A percentile compares a stretch with the other conserved stretches of the same genome.
These are phyloP conservation scores for Coenonympha arcania DNA, from an alignment of 2,888 invertebrate genomes.

Conservation along the genomic window DNA sequence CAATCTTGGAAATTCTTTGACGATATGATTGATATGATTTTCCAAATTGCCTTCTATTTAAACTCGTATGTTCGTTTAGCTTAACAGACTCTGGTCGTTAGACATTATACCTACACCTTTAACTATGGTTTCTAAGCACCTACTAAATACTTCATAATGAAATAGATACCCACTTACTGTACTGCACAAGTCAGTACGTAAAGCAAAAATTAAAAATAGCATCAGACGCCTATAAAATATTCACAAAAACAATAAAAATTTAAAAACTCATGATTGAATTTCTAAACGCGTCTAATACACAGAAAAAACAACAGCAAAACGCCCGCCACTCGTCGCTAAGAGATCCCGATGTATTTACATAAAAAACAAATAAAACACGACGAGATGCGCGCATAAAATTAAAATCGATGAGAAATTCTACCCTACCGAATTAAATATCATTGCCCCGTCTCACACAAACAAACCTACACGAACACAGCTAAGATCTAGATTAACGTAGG, in stretches of 20 bases:
- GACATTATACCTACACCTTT: no score
- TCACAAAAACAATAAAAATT: constrained; percentile 30
- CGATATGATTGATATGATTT: no score
- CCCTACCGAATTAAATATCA: constrained; percentile 74
- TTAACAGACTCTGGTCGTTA: no score
- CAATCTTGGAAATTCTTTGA: no score
- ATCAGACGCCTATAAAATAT: neutral
- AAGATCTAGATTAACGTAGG: constrained; percentile 64
- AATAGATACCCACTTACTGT: no score
- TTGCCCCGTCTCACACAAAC: constrained; percentile 58
- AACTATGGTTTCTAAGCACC: no score
- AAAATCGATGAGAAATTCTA: constrained; percentile 73
- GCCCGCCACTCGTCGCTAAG: constrained; percentile 57
- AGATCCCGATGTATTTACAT: constrained; percentile 68
- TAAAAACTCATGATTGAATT: constrained; percentile 50
- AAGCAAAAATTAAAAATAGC: neutral
- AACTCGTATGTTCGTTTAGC: no score
- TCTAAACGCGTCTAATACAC: constrained; percentile 51
- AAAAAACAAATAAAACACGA: constrained; percentile 72
- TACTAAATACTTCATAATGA: no score
- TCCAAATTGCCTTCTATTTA: no score
- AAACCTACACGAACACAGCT: constrained; percentile 35
- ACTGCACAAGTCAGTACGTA: no score
- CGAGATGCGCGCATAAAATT: constrained; percentile 73
- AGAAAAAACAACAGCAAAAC: constrained; percentile 50